Evolutionary conservation across 2,113 vertebrate species (phyloP).

Genomic region (Campylorhamphus procurvoides): DNA sequence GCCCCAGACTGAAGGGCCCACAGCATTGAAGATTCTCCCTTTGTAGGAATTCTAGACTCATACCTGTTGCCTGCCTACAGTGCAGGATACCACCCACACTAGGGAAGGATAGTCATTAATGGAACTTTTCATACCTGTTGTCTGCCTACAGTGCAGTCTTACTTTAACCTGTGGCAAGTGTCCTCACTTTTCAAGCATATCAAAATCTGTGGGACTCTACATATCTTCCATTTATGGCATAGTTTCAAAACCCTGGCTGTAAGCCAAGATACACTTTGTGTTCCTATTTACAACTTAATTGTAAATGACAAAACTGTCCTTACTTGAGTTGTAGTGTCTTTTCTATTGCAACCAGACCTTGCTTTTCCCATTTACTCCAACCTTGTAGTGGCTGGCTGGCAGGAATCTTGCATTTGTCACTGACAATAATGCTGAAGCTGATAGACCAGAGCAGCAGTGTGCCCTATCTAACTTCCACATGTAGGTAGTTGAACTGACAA

Average conservation of each 20-base stretch:
- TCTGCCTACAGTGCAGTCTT: background rate
- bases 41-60: background rate
- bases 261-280: background rate
- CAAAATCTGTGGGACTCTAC: background rate
- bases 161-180: background rate
- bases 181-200: background rate
- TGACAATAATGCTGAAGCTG: background rate
- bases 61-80: background rate
- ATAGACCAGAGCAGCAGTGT: background rate
- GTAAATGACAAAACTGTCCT: background rate
- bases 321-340: background rate
- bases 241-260: background rate
- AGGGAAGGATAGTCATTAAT: background rate
- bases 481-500: background rate
- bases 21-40: background rate
- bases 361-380: background rate
- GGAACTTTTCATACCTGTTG: too few species aligned
- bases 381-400: background rate
- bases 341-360: background rate
- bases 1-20: background rate
- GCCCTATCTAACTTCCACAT: background rate
- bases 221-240: background rate
- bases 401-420: background rate
- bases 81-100: background rate
- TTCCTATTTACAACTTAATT: background rate